Base-by-base conservation (phyloP, 2,888 invertebrate species). In the Vandiemenella viatica region DNA sequence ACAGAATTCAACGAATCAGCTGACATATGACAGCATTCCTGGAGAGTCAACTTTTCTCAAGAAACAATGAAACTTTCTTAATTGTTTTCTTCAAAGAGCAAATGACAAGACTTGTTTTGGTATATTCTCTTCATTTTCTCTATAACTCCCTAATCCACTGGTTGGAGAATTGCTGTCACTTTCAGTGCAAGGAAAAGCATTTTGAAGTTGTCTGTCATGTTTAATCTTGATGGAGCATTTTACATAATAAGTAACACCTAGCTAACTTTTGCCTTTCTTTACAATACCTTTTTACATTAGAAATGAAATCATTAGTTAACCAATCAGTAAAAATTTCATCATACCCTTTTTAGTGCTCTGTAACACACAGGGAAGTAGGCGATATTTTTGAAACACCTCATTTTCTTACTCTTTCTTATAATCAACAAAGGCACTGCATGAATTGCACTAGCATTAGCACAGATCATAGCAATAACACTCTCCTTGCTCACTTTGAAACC, bases 381-480 rank as follows among this genome's bases (percentile, higher is more conserved):
- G n/a, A n/a, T n/a, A n/a, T n/a, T n/a, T n/a, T n/a, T n/a, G n/a
- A n/a, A n/a, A n/a, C n/a, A n/a, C n/a, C n/a, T n/a, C n/a, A n/a
- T n/a, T n/a, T n/a, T n/a, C n/a, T n/a, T n/a, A n/a, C n/a, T n/a
- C 8, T 59, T 61, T 1, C 60, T 58, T 49, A 63, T 56, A 7
- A 59, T 45, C 26, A 60, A 50, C 45, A 60, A 51, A 10, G 55
- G 54, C 13, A 61, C 38, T 52, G 55, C 59, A 48, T 61, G 58
- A n/a, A 53, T 57, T 1, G 59, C 60, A 37, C 50, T 45, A 6
- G 56, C 56, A 52, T 61, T 61, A n/a, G 57, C 55, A 46, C 60
- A 61, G 7, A 55, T 45, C 54, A 60, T 53, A 6, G 58, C 45
- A 22, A 58, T 59, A 1, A 60, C 49, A 18, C 58, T 43, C 10